phyloP scores from a whole-genome alignment of 37 sponge, comb jelly and placozoan species.

The Spongilla lacustris region DNA sequence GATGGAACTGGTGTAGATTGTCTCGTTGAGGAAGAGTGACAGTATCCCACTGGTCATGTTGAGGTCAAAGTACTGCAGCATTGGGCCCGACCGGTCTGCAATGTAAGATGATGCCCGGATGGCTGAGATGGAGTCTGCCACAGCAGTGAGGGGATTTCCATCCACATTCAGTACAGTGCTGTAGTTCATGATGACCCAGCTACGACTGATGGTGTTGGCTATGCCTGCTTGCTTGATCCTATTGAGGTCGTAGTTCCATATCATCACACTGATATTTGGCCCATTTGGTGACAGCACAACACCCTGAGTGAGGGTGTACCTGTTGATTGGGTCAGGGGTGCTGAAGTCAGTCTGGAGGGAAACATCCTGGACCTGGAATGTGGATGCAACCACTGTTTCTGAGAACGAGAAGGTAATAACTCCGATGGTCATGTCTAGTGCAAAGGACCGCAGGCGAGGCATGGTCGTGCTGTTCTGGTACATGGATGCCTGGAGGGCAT shows the following conservation, averaged over 20 bases:
- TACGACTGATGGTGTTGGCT: constrained; percentile 43
- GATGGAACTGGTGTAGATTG: constrained; percentile 56
- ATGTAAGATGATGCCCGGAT: constrained; percentile 36
- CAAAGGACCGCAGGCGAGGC: constrained; percentile 59
- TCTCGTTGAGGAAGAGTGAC: constrained; percentile 79
- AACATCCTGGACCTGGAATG: constrained; percentile 47
- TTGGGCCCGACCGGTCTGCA: constrained; percentile 63
- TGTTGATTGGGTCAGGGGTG: constrained; percentile 36
- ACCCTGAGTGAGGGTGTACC: constrained; percentile 33
- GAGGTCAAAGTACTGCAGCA: constrained; percentile 66
- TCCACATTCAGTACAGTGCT: constrained; percentile 53
- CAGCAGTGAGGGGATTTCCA: constrained; percentile 51
- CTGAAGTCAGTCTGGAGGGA: constrained; percentile 66
- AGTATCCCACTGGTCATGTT: constrained; percentile 74
- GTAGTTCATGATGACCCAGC: constrained; percentile 50
- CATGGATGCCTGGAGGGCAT: constrained; percentile 31
- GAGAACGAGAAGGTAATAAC: constrained; percentile 71
- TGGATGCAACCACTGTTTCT: constrained; percentile 81
- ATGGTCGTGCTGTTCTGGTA: constrained; percentile 62
- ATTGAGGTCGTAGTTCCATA: constrained; percentile 75
- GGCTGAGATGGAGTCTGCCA: constrained; percentile 59
- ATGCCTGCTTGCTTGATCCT: constrained; percentile 73
- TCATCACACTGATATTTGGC: constrained; percentile 43
- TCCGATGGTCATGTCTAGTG: constrained; percentile 80
- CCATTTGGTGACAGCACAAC: constrained; percentile 57